Conservation (phyloP, 2,113 vertebrate genomes). For the Megaceryle maxima region DNA sequence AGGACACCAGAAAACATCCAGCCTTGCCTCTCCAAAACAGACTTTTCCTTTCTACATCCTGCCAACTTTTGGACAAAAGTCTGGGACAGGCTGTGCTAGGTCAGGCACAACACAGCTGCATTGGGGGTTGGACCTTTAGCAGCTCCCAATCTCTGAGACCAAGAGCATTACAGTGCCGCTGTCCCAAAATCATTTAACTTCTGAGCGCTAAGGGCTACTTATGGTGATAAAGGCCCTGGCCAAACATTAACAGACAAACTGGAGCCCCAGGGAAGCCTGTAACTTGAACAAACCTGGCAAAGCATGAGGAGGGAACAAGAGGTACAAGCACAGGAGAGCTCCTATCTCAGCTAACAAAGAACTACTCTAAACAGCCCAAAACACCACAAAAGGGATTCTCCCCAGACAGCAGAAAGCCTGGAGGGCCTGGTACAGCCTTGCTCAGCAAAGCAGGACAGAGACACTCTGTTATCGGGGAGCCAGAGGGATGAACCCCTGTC, state of each 20-base stretch:
- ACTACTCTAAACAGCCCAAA: not conserved
- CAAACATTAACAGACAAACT: not conserved
- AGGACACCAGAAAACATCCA: not conserved
- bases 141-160: not conserved
- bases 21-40: not conserved
- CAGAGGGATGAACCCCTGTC: not conserved
- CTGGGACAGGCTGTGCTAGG: not conserved
- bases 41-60: not conserved
- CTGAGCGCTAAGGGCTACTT: not conserved
- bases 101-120: not conserved
- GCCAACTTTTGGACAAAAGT: not conserved
- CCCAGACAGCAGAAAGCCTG: not conserved
- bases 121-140: not conserved
- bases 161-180: accelerated
- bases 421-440: accelerated
- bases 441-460: not conserved
- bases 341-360: not conserved
- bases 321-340: not conserved
- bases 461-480: not conserved
- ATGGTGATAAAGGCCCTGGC: not conserved
- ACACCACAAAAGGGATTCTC: not conserved
- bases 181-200: not conserved
- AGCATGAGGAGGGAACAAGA: not conserved
- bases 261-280: not conserved
- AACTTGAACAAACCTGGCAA: not conserved